These are phyloP conservation scores for Mustela lutreola DNA, from an alignment of 2,113 vertebrate genomes.

Conservation along the genomic window DNA sequence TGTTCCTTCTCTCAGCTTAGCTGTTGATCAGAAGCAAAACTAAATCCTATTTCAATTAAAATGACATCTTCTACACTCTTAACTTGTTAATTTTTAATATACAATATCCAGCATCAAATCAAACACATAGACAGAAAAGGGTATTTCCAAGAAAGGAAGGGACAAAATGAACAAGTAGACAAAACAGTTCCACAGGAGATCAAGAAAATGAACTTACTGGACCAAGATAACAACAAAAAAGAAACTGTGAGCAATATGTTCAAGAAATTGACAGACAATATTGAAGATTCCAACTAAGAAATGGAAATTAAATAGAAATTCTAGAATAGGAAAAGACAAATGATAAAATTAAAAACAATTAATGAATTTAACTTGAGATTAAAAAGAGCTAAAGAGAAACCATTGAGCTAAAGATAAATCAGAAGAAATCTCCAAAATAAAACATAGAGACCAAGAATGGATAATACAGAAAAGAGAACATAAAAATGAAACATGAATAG, in stretches of 20 bases:
- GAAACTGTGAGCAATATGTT: neutral
- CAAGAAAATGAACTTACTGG: neutral
- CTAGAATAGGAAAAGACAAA: neutral
- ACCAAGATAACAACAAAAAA: neutral
- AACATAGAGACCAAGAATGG: neutral
- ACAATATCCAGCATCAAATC: neutral
- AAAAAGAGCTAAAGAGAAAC: neutral
- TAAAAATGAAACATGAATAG: neutral
- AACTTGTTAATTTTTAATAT: neutral
- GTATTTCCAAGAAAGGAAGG: neutral
- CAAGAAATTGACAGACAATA: neutral
- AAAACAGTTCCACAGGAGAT: neutral
- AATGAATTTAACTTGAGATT: neutral
- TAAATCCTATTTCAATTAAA: neutral
- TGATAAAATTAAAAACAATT: neutral
- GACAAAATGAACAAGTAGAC: neutral
- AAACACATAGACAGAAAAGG: neutral
- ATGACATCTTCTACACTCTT: neutral
- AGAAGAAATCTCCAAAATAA: conserved; percentile 7
- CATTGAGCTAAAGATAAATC: neutral
- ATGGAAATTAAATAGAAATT: neutral
- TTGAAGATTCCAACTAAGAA: neutral
- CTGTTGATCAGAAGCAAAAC: neutral
- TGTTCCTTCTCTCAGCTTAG: neutral
- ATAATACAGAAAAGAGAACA: neutral